Percentiles rank a stretch among this genome's conserved stretches.
phyloP scores from a whole-genome alignment of 2,888 invertebrate genomes.

The Sphaerophoria taeniata region DNA sequence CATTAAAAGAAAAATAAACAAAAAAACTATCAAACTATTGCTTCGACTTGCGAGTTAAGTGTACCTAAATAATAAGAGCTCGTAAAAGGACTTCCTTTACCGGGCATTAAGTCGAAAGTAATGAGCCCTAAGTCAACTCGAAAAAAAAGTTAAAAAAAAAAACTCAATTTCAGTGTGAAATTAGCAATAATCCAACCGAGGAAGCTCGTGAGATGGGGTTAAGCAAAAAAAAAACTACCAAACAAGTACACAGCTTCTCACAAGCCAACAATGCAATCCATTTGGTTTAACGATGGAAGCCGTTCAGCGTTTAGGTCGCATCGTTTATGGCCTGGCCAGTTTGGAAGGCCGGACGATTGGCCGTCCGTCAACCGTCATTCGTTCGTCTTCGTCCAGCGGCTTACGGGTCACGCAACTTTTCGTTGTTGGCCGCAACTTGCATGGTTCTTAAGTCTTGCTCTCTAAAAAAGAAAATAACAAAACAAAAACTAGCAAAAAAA shows the following conservation, averaged over 20 bases:
- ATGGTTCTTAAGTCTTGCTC: constrained; percentile 45
- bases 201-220: constrained; percentile 43
- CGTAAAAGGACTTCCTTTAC: constrained; percentile 69
- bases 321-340: neutral
- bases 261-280: constrained; percentile 43
- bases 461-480: constrained; percentile 19
- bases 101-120: constrained; percentile 45
- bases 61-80: constrained; percentile 45
- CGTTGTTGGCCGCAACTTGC: constrained; percentile 34
- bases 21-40: constrained; percentile 1
- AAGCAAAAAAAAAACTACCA: constrained; percentile 4
- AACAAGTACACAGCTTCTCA: constrained; percentile 61
- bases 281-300: constrained; percentile 69
- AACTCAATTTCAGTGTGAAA: constrained; percentile 67
- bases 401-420: constrained; percentile 72
- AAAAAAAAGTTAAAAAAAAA: constrained; percentile 15
- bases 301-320: constrained; percentile 26
- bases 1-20: constrained; percentile 17
- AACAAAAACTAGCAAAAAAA: constrained; percentile 11
- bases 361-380: constrained; percentile 8
- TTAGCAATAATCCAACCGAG: constrained; percentile 64
- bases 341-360: too few species aligned
- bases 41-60: constrained; percentile 6
- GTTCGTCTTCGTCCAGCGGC: constrained; percentile 31
- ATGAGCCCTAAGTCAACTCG: constrained; percentile 12